Conservation (phyloP, 2,797 vertebrate species). For the Luscinia megarhynchos region DNA sequence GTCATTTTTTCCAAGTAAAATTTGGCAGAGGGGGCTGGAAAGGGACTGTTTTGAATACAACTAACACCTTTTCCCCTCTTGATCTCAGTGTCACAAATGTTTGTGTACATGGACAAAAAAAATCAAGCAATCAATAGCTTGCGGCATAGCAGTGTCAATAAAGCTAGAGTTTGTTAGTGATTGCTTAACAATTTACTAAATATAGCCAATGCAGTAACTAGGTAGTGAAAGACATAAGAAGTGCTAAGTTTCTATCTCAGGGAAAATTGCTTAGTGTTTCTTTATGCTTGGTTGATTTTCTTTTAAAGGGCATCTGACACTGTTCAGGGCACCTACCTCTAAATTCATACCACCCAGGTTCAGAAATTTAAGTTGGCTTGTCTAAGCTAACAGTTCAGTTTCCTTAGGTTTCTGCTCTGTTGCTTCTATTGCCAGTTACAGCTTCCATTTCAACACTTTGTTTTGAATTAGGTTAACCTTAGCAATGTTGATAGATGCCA, state of each 20-base stretch:
- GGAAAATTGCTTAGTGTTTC: not conserved
- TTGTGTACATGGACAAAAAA: not conserved
- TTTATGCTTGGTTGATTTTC: not conserved
- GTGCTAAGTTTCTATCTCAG: not conserved
- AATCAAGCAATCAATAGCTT: not conserved
- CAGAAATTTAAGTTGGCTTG: not conserved
- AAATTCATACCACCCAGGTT: not conserved
- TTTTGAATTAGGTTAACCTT: slow-evolving; percentile 1
- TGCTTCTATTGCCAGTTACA: not conserved
- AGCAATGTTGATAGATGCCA: not conserved
- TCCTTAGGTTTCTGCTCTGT: not conserved
- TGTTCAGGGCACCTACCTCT: not conserved
- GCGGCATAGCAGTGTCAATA: not conserved
- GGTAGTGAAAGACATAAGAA: not conserved
- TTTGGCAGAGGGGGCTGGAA: fast-evolving
- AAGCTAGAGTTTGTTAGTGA: not conserved
- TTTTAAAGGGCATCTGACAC: not conserved
- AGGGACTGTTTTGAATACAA: not conserved
- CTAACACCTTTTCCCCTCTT: not conserved
- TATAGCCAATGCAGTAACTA: not conserved
- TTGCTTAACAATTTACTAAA: not conserved
- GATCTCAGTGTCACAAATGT: not conserved
- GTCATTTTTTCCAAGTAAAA: not conserved
- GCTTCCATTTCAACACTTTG: not conserved
- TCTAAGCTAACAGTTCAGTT: not conserved